Base-by-base conservation (phyloP, 2,888 invertebrate genomes). In the Proisotoma minuta region DNA sequence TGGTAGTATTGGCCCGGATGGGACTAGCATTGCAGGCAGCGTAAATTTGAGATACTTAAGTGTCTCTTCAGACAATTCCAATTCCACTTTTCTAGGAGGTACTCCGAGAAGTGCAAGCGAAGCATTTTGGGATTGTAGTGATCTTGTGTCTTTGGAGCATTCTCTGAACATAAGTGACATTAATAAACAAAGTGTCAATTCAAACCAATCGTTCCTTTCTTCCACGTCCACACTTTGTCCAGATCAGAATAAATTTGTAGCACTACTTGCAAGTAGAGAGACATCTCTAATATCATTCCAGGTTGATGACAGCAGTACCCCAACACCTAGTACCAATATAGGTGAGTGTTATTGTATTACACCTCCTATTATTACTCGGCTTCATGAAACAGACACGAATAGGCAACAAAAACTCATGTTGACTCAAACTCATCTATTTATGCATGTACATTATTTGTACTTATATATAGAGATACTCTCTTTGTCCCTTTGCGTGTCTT, bases 111-210 rank as follows among this genome's bases (percentile, higher is more conserved):
- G 53, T 54, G 53, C 53, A n/a, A 54, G 59, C 23, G 62, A 63
- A 22, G 67, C 63, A 5, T 70, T 63, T 48, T 70, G 70, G 70
- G 70, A 70, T 51, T 68, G 66, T 56, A 60, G 60, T 54, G 71
- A 71, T 52, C 39, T 70, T 18, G 63, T 63, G 10, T 63, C 62
- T 22, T 34, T 71, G 28, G 71, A 69, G 43, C 40, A 63, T 34
- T 62, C 62, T 15, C 58, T 71, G 15, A 54, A 54, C 39, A 3
- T 54, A 18, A 54, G 53, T 39, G 26, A 22, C 23, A 27, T 52
- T 27, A 54, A 54, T 20, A 43, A 40, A 22, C 53, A 24, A 53
- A 52, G 40, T 43, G 28, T 43, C 3, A 53, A 50, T 27, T 24
- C 51, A n/a, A 23, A 50, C 23, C 52, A 34, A 8, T 62, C 34